phyloP scores from a whole-genome alignment of 2,113 vertebrate species.

The Embiotoca jacksoni region DNA sequence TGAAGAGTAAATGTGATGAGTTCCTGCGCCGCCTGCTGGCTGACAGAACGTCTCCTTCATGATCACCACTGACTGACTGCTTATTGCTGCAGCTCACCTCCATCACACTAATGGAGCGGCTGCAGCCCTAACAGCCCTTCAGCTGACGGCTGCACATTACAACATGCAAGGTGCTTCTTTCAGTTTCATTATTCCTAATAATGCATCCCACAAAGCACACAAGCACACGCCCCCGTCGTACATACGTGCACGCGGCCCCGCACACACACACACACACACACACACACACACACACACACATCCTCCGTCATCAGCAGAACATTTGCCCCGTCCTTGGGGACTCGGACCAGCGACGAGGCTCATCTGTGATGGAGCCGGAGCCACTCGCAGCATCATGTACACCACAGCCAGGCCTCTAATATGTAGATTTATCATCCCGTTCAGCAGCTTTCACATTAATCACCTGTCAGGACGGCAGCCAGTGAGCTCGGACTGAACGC shows the following conservation, averaged over 20 bases:
- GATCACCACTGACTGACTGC: conserved; percentile 56
- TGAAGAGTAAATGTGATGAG: neutral
- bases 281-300: too few species aligned
- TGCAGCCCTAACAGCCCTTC: conserved; percentile 67
- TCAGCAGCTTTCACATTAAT: conserved; percentile 72
- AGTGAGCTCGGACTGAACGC: conserved; percentile 44
- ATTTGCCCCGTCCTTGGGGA: conserved; percentile 69
- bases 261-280: neutral
- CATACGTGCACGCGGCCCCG: neutral
- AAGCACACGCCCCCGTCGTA: conserved; percentile 7
- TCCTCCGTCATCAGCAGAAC: conserved; percentile 54
- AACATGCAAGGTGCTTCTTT: conserved; percentile 64
- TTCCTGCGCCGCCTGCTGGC: conserved; percentile 20
- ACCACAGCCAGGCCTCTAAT: conserved; percentile 49
- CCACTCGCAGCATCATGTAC: conserved; percentile 42
- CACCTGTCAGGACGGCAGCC: conserved; percentile 54
- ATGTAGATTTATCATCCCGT: conserved; percentile 71
- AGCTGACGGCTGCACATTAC: conserved; percentile 71
- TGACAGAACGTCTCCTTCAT: conserved; percentile 39
- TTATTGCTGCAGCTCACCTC: conserved; percentile 57
- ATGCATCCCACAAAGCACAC: conserved; percentile 30
- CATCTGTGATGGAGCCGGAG: conserved; percentile 37
- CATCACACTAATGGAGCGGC: conserved; percentile 71
- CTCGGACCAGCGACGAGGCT: conserved; percentile 36
- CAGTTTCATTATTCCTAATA: conserved; percentile 67